These are phyloP conservation scores for Hemaris fuciformis DNA, from an alignment of 2,888 invertebrate species.

Conservation along the genomic window DNA sequence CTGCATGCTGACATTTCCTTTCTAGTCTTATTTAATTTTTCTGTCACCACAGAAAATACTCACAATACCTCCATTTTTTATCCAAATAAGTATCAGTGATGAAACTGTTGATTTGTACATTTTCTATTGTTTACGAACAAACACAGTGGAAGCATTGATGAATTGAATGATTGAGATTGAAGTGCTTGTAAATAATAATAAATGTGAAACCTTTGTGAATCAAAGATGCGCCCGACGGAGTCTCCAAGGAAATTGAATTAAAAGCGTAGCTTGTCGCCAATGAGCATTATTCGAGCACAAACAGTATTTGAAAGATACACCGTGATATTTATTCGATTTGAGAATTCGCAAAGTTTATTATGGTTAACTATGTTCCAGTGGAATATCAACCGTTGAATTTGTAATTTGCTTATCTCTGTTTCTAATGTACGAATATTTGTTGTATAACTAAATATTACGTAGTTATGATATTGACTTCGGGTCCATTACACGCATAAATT, in stretches of 20 bases:
- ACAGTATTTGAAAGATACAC: slow-evolving; percentile 13
- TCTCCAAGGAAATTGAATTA: slow-evolving; percentile 67
- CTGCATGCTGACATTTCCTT: too few species aligned
- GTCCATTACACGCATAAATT: too few species aligned
- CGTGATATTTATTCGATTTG: slow-evolving; percentile 13
- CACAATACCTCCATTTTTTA: too few species aligned
- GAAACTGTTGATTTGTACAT: background rate
- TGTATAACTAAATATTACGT: background rate
- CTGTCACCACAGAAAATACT: too few species aligned
- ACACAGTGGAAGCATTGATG: background rate
- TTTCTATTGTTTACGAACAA: background rate
- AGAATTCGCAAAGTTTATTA: background rate
- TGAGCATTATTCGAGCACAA: background rate
- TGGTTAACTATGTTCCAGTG: too few species aligned
- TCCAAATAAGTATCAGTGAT: too few species aligned
- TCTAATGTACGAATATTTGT: too few species aligned
- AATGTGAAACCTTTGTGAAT: slow-evolving; percentile 20
- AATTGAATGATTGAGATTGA: slow-evolving; percentile 11
- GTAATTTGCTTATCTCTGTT: background rate
- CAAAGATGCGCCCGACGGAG: slow-evolving; percentile 30
- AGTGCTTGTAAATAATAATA: slow-evolving; percentile 1
- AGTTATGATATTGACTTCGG: background rate
- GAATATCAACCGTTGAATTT: background rate
- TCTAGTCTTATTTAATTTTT: too few species aligned
- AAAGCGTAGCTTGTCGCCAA: slow-evolving; percentile 34